Conservation (phyloP, 2,113 vertebrate species). For the Strigops habroptila region DNA sequence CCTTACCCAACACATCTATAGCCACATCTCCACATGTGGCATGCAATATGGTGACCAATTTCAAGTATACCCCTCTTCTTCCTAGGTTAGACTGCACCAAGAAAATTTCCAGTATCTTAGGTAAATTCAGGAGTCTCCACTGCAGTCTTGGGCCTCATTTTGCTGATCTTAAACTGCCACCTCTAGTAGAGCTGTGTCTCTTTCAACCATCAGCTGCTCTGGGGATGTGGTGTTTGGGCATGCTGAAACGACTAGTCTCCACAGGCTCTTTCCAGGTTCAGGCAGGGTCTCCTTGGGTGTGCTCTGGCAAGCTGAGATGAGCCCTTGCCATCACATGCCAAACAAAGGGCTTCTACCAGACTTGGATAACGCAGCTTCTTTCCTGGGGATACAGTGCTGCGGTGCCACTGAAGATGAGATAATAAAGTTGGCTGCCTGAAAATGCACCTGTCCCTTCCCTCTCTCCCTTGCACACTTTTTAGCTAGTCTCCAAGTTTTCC, state of each 20-base stretch:
- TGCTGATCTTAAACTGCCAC: neutral
- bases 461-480: neutral
- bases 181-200: neutral
- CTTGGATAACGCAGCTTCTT: neutral
- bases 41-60: neutral
- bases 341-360: neutral
- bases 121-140: neutral
- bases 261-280: neutral
- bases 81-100: neutral
- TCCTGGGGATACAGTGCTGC: neutral
- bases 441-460: neutral
- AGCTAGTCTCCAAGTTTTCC: neutral
- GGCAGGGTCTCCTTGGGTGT: neutral
- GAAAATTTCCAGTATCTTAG: neutral
- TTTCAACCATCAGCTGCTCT: neutral
- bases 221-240: neutral
- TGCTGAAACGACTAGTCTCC: neutral
- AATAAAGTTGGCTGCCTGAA: neutral
- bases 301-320: neutral
- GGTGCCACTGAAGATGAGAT: neutral
- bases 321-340: neutral
- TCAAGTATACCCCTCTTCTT: neutral
- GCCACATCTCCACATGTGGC: rapidly evolving
- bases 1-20: neutral
- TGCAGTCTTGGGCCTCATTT: neutral